Evolutionary conservation across 2,797 vertebrate species (phyloP), one percentile per base, ranked within the genome.

Genomic region (Simalia tracyae): DNA sequence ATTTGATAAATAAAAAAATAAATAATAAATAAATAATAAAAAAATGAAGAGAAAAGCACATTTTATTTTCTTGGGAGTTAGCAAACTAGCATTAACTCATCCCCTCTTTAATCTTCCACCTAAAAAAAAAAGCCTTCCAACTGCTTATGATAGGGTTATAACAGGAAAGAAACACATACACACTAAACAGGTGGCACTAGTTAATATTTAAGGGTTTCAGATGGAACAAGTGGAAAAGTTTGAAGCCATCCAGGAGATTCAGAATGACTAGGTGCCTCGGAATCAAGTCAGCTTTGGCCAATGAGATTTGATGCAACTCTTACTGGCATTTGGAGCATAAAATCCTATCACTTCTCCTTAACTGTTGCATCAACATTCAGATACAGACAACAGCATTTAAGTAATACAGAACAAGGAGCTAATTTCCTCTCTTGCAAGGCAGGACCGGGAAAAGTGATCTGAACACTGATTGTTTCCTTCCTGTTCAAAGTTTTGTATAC

Each of bases 241-340:
- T 92, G 24, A 92, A 94, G 87, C 84, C 93, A 90, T 31, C 36
- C 1, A 92, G 63, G 93, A 92, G 57, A 92, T 89, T 46, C 64
- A 89, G 91, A 89, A 63, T 59, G 42, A 46, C 92, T 61, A 95
- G 94, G 94, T 96, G 93, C 89, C 94, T 95, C 92, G 94, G 94
- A 95, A 96, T 96, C 92, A 96, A 96, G 85, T 64, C 81, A 93
- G 59, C 72, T 86, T 63, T 93, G 92, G 94, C 92, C 96, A 96
- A 95, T 95, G 95, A 89, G 95, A 94, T 93, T 85, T 95, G 96
- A 96, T 95, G 93, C 93, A 90, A 95, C 92, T 94, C 95, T 93
- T 92, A 95, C 92, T 86, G 95, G 95, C 94, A 96, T 97, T 96
- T 97, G 95, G 96, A 97, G 96, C 96, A 96, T 95, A 97, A 97